These are phyloP conservation scores for Idaea aversata DNA, from an alignment of 2,888 invertebrate genomes.

Conservation along the genomic window DNA sequence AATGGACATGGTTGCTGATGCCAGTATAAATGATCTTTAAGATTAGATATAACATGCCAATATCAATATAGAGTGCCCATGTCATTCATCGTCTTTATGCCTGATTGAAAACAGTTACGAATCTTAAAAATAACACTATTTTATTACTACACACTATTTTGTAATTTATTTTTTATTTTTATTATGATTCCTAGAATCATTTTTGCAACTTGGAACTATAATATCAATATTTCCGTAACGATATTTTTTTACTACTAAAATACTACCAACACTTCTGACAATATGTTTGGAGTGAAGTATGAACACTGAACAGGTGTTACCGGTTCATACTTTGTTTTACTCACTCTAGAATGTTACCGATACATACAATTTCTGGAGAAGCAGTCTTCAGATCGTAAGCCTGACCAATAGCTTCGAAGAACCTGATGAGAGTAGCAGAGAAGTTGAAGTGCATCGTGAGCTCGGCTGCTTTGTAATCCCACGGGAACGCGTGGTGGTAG, in stretches of 20 bases:
- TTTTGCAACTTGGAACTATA: not conserved
- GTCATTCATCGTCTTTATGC: no score
- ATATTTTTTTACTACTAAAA: no score
- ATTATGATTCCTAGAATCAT: not conserved
- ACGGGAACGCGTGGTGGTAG: conserved; percentile 50
- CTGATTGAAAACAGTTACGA: no score
- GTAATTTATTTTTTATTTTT: no score
- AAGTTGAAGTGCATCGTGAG: conserved; percentile 35
- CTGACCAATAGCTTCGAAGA: conserved; percentile 79
- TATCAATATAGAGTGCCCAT: no score
- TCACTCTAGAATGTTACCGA: not conserved
- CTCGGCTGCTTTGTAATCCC: conserved; percentile 45
- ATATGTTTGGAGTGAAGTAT: not conserved
- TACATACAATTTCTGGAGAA: conserved; percentile 57
- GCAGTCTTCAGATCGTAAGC: conserved; percentile 83
- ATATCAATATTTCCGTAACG: no score
- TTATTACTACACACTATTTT: no score
- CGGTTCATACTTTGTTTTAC: not conserved
- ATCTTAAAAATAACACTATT: no score
- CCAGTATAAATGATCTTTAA: no score
- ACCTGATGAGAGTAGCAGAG: conserved; percentile 63
- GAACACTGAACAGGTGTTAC: not conserved
- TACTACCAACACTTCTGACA: not conserved
- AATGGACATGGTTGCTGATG: no score
- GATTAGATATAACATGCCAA: no score